These are phyloP conservation scores for Hyphantria cunea DNA, from an alignment of 1,140 invertebrate species.

Conservation along the genomic window DNA sequence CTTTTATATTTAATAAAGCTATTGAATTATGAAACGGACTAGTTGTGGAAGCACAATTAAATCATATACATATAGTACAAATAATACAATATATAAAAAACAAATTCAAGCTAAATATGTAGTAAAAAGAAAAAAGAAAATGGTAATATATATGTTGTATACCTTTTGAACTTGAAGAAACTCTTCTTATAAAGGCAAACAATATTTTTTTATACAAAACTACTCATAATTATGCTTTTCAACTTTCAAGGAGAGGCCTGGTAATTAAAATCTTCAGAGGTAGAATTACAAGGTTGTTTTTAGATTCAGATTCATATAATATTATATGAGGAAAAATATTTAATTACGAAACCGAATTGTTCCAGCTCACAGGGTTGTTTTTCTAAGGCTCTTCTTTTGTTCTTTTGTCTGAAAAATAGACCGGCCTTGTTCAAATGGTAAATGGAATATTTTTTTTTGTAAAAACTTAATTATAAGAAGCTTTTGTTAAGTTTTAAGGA, in stretches of 20 bases:
- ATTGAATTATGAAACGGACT: too few relatives aligned
- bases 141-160: too few relatives aligned
- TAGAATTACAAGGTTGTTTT: constrained; percentile 1
- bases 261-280: constrained; percentile 24
- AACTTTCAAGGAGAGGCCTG: constrained; percentile 3
- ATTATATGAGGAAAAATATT: constrained; percentile 15
- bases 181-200: too few relatives aligned
- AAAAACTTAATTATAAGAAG: not conserved
- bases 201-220: too few relatives aligned
- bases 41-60: too few relatives aligned
- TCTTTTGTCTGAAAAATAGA: not conserved
- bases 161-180: too few relatives aligned
- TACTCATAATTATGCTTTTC: constrained; percentile 19
- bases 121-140: too few relatives aligned
- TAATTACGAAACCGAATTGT: constrained; percentile 7
- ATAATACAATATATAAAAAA: too few relatives aligned
- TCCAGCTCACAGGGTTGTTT: not conserved
- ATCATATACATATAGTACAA: too few relatives aligned
- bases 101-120: too few relatives aligned
- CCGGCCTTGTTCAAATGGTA: not conserved
- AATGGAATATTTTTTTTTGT: not conserved
- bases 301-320: not conserved
- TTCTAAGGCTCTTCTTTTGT: not conserved
- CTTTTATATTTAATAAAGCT: too few relatives aligned
- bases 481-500: not conserved